Percentiles rank a stretch among this genome's conserved stretches.
These are phyloP conservation scores for Amphimedon queenslandica DNA, from an alignment of 37 sponge, comb jelly and placozoan species.

Conservation along the genomic window DNA sequence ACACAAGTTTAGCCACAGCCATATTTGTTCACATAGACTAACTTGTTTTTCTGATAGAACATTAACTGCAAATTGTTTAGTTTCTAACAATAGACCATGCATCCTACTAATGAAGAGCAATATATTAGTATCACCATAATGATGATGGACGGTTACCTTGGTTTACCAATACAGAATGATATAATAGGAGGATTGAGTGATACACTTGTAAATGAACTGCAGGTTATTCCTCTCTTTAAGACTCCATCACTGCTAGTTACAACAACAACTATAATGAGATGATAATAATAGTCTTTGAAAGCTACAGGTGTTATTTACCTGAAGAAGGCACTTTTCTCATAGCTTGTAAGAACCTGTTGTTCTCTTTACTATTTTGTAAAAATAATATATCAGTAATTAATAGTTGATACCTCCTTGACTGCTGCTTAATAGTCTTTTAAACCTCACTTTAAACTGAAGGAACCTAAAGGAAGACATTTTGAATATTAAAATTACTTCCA, in stretches of 20 bases:
- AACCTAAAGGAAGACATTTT: too few species aligned
- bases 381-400: too few species aligned
- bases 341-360: conserved; percentile 1
- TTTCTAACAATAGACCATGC: conserved; percentile 11
- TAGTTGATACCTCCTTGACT: too few species aligned
- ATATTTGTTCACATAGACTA: background rate
- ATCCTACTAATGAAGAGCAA: conserved; percentile 14
- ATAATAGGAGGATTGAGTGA: conserved; percentile 26
- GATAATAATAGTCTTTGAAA: background rate
- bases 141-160: conserved; percentile 1
- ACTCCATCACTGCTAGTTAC: conserved; percentile 28
- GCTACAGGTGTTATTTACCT: background rate
- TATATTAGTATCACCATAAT: too few species aligned
- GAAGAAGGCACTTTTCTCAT: conserved; percentile 36
- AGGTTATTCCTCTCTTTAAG: conserved; percentile 24
- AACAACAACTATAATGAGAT: conserved; percentile 19
- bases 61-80: conserved; percentile 25
- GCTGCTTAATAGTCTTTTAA: too few species aligned
- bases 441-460: too few species aligned
- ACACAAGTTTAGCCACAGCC: background rate
- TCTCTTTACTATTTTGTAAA: too few species aligned
- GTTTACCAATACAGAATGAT: conserved; percentile 22
- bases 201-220: conserved; percentile 35
- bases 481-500: too few species aligned
- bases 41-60: conserved; percentile 38